A percentile compares a stretch with the other conserved stretches of the same genome.
These are phyloP conservation scores for Fundulus diaphanus DNA, from an alignment of 2,797 vertebrate genomes.

Conservation along the genomic window DNA sequence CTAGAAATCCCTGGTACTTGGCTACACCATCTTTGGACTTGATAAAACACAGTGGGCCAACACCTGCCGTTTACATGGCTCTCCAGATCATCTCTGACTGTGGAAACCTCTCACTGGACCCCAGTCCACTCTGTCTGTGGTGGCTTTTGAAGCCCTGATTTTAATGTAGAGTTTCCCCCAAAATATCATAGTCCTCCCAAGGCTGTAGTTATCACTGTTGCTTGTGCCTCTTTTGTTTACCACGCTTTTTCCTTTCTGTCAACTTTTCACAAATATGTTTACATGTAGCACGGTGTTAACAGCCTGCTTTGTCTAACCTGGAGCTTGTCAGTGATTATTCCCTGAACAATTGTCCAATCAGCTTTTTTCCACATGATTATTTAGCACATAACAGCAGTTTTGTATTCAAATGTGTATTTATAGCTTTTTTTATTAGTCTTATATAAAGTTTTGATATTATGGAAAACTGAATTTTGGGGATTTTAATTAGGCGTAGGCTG, in stretches of 20 bases:
- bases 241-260: not conserved
- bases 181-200: not conserved
- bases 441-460: too few species aligned
- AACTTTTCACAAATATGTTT: too few species aligned
- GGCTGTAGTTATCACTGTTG: not conserved
- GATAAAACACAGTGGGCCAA: not conserved
- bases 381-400: too few species aligned
- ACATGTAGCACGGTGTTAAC: too few species aligned
- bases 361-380: too few species aligned
- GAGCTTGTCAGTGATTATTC: too few species aligned
- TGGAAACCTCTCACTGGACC: not conserved
- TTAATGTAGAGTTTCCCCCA: not conserved
- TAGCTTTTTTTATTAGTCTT: too few species aligned
- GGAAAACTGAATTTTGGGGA: too few species aligned
- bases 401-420: too few species aligned
- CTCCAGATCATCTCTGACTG: not conserved
- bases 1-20: not conserved
- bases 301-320: too few species aligned
- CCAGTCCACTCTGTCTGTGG: not conserved
- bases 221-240: not conserved
- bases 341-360: too few species aligned
- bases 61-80: not conserved
- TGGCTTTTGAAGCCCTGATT: not conserved
- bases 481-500: too few species aligned
- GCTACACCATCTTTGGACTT: not conserved